These are phyloP conservation scores for Gymnosoma rotundatum DNA, from an alignment of 2,888 invertebrate genomes.

Conservation along the genomic window DNA sequence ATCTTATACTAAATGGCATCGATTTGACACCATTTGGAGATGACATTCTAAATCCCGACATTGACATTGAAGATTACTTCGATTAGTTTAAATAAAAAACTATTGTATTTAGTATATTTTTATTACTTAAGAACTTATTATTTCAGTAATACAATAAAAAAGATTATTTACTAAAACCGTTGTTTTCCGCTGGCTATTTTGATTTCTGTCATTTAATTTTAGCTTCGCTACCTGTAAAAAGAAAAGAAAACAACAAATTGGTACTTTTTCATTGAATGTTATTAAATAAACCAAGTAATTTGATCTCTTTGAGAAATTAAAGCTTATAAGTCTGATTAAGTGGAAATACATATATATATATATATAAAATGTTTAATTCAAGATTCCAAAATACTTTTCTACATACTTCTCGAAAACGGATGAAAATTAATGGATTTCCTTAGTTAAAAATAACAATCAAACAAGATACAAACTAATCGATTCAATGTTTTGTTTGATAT, in stretches of 20 bases:
- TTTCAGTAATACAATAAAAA: slow-evolving; percentile 32
- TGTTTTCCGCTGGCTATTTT: slow-evolving; percentile 58
- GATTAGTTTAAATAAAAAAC: slow-evolving; percentile 85
- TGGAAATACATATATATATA: too few relatives aligned
- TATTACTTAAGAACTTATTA: slow-evolving; percentile 2
- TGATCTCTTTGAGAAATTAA: too few relatives aligned
- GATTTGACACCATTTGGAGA: slow-evolving; percentile 94
- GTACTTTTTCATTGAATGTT: background rate
- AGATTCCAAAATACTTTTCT: too few relatives aligned
- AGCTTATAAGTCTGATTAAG: too few relatives aligned
- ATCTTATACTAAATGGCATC: slow-evolving; percentile 96
- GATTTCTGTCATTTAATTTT: slow-evolving; percentile 79
- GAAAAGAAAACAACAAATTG: slow-evolving; percentile 23
- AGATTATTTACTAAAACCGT: slow-evolving; percentile 31
- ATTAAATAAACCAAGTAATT: too few relatives aligned
- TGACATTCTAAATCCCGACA: slow-evolving; percentile 95
- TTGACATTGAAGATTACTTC: slow-evolving; percentile 99
- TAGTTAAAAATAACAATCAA: too few relatives aligned
- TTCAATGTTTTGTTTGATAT: too few relatives aligned
- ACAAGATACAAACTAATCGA: too few relatives aligned
- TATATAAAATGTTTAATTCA: too few relatives aligned
- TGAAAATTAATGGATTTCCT: too few relatives aligned
- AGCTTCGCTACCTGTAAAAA: slow-evolving; percentile 78
- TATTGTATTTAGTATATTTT: slow-evolving; percentile 23
- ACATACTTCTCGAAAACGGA: too few relatives aligned